Conservation (phyloP, 1,140 invertebrate genomes). For the Saxidomus purpurata region DNA sequence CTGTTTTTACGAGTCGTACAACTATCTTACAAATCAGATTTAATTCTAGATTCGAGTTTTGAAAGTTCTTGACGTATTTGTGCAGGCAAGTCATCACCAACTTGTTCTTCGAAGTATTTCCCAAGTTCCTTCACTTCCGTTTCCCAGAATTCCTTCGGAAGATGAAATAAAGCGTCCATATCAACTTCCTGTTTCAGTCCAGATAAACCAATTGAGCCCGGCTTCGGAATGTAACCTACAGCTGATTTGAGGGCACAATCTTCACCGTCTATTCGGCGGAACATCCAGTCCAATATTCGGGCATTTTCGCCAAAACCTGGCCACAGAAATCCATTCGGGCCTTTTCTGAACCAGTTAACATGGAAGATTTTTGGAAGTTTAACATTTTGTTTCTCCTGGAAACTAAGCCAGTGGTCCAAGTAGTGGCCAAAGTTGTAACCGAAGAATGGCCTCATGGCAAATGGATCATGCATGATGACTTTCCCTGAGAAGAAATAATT, state of each 20-base stretch:
- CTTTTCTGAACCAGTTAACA: slow-evolving; percentile 99
- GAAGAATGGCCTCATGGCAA: slow-evolving; percentile 99
- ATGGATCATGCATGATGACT: slow-evolving; percentile 99
- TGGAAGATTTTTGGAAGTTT: slow-evolving; percentile 97
- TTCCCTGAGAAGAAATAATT: slow-evolving; percentile 89
- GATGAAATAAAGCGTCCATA: slow-evolving; percentile 93
- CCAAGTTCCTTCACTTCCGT: slow-evolving; percentile 94
- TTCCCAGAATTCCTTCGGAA: slow-evolving; percentile 97
- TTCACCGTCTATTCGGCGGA: slow-evolving; percentile 93
- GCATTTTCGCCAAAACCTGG: slow-evolving; percentile 99
- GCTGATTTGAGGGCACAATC: slow-evolving; percentile 80
- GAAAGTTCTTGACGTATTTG: slow-evolving; percentile 77
- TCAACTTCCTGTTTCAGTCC: slow-evolving; percentile 80
- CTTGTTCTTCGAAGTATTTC: slow-evolving; percentile 97
- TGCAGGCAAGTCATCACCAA: slow-evolving; percentile 88
- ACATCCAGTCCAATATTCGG: slow-evolving; percentile 97
- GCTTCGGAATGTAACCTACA: slow-evolving; percentile 84
- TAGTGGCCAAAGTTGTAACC: slow-evolving; percentile 99
- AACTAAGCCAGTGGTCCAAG: slow-evolving; percentile 97
- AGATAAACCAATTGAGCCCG: slow-evolving; percentile 76
- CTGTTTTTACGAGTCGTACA: too few species aligned
- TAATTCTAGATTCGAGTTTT: slow-evolving; percentile 74
- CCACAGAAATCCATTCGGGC: slow-evolving; percentile 95
- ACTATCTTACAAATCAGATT: slow-evolving; percentile 9
- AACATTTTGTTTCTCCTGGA: slow-evolving; percentile 88